Evolutionary conservation across 2,113 vertebrate species (phyloP).

Genomic region (Hypomesus transpacificus): DNA sequence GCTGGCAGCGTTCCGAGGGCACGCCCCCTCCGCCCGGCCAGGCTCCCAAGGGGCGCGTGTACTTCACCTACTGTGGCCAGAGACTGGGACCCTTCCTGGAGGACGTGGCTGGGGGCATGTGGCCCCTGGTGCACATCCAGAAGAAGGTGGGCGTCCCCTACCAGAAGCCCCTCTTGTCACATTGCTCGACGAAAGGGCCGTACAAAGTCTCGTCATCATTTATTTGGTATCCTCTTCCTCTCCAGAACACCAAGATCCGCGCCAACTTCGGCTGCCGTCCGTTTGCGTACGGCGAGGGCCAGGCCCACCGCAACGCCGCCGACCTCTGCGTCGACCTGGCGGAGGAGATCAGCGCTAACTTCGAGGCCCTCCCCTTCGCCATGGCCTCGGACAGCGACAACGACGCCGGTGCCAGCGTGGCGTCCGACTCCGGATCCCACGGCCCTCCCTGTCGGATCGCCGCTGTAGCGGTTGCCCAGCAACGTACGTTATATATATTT

Average conservation of each 20-base stretch:
- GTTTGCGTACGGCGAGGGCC: constrained; percentile 92
- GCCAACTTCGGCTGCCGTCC: constrained; percentile 92
- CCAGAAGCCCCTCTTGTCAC: not conserved
- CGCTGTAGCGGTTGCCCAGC: constrained; percentile 85
- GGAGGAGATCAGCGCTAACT: constrained; percentile 97
- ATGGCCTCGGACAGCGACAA: constrained; percentile 99
- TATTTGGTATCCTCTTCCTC: not conserved
- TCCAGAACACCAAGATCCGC: constrained; percentile 93
- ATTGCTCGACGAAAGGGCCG: not conserved
- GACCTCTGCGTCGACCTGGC: constrained; percentile 94
- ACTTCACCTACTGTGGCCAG: constrained; percentile 96
- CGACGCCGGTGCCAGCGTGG: constrained; percentile 91
- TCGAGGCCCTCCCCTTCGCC: constrained; percentile 94
- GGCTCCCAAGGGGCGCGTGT: constrained; percentile 94
- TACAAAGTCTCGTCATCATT: not conserved
- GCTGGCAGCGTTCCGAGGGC: constrained; percentile 94
- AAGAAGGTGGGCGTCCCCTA: constrained; percentile 81
- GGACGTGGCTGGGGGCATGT: constrained; percentile 97
- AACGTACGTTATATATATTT: constrained; percentile 84
- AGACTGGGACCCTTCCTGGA: constrained; percentile 87
- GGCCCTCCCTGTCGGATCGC: constrained; percentile 93
- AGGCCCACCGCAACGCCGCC: constrained; percentile 93
- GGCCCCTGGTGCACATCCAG: constrained; percentile 98
- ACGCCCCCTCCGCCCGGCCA: constrained; percentile 94
- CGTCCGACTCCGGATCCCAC: constrained; percentile 89